Conservation (phyloP, 2,797 vertebrate genomes). For the Bovichtus diacanthus region DNA sequence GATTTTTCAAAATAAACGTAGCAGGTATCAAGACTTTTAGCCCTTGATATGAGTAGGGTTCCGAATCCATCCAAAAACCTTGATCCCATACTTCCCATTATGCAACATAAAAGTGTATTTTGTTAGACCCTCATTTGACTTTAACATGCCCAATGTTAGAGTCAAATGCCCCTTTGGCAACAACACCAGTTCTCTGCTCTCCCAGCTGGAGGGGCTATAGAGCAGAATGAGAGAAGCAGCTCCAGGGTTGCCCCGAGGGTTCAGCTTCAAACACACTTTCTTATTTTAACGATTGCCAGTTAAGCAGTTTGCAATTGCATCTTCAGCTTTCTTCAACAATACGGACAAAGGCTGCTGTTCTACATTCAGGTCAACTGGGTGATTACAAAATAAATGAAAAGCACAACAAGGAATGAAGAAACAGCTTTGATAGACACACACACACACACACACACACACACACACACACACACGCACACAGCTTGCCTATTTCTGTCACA, state of each 20-base stretch:
- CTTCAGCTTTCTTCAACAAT: background rate
- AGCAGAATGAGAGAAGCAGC: conserved; percentile 24
- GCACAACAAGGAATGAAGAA: background rate
- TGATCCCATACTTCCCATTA: background rate
- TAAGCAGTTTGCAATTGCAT: background rate
- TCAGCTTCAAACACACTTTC: conserved; percentile 19
- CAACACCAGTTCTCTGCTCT: conserved; percentile 43
- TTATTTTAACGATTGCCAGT: background rate
- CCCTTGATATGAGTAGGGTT: rapidly evolving
- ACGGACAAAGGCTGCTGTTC: background rate
- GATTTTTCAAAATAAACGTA: background rate
- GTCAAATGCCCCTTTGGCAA: background rate
- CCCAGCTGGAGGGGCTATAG: conserved; percentile 60
- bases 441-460: background rate
- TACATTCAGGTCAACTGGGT: background rate
- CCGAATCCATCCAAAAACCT: background rate
- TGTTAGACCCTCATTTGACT: background rate
- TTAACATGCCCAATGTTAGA: background rate
- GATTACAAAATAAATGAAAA: background rate
- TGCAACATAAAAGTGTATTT: background rate
- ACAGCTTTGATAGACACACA: background rate
- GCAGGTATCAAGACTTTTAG: background rate
- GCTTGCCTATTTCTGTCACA: too few species aligned
- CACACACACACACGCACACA: background rate
- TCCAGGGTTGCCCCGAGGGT: background rate